These are phyloP conservation scores for Polyodon spathula DNA, from an alignment of 2,113 vertebrate species.

Conservation along the genomic window DNA sequence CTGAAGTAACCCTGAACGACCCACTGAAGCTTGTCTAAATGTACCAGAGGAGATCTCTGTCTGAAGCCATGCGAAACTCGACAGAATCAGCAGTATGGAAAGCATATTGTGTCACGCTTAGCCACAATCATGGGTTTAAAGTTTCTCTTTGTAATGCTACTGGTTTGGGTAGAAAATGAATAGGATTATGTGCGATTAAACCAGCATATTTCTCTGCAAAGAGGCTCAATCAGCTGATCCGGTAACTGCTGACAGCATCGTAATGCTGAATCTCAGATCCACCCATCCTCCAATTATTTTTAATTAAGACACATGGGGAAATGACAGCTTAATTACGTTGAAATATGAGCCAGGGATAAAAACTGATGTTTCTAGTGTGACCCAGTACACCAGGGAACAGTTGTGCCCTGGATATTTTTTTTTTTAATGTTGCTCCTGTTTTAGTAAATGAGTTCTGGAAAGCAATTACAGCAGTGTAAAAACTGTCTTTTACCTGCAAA, in stretches of 20 bases:
- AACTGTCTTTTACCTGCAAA: too few relatives aligned
- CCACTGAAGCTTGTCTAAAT: background rate
- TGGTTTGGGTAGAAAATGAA: slow-evolving; percentile 1
- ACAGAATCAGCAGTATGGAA: slow-evolving; percentile 3
- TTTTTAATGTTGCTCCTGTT: background rate
- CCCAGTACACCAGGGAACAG: background rate
- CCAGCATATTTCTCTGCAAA: slow-evolving; percentile 10
- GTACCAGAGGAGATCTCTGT: too few relatives aligned
- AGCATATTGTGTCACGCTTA: background rate
- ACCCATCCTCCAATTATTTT: slow-evolving; percentile 20
- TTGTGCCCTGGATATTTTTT: background rate
- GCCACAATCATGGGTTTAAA: slow-evolving; percentile 4
- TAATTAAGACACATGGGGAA: slow-evolving; percentile 26
- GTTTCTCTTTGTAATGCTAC: slow-evolving; percentile 10
- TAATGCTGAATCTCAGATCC: slow-evolving; percentile 9
- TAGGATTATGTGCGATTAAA: slow-evolving; percentile 9
- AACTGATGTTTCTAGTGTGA: background rate
- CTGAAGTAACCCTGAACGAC: too few relatives aligned
- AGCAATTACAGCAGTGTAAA: too few relatives aligned
- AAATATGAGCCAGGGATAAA: slow-evolving; percentile 19
- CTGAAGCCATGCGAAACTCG: background rate
- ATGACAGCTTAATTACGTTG: slow-evolving; percentile 23
- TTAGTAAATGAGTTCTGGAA: background rate
- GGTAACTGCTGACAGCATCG: background rate
- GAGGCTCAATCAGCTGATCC: slow-evolving; percentile 9